Base-by-base conservation (phyloP, 2,113 vertebrate species). In the Scatophagus argus region DNA sequence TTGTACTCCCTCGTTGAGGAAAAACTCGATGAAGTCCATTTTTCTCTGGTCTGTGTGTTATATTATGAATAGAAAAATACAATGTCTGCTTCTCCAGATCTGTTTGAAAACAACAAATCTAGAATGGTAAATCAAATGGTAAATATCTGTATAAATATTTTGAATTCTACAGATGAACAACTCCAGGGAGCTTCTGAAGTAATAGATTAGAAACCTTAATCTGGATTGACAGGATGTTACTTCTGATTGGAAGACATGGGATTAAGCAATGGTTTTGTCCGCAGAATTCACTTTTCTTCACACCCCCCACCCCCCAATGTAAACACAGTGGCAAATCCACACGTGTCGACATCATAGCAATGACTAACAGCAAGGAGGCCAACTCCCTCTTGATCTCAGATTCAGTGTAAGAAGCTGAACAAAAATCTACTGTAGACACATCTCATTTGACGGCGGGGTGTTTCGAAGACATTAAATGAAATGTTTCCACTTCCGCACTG, bases 201-300 rank as follows among this genome's bases (percentile, higher is more conserved):
- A 74, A 85, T 76, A 88, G 75, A 87, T 87, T 87, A 90, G 70
- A 86, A 68, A 21, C 25, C 60, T 25, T 93, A 92, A 94, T 94
- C 88, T 90, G 89, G 87, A 89, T 77, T 86, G 83, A 83, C 79
- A 75, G 71, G 79, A 81, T 59, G 76, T 85, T 76, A 70, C 25
- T 7, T 13, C 46, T 83, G 87, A 94, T 94, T 93, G 86, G 54
- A 90, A 65, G 66, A 43, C 47, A 74, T 21, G 41, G 90, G 85
- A 94, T 94, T 92, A 91, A 66, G 62, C 44, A 56, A 56, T 62
- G 79, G 60, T 83, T 87, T 90, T 87, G 84, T 89, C 64, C 59
- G 29, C 56, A 81, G 68, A 77, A 79, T 87, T 90, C 68, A 63
- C 51, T 90, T 81, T 81, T 87, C 43, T 68, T 34, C 71, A 79